A percentile compares a stretch with the other conserved stretches of the same genome.
These are phyloP conservation scores for Pachyseris speciosa DNA, from an alignment of 64 coral and sea anemone species.

Conservation along the genomic window DNA sequence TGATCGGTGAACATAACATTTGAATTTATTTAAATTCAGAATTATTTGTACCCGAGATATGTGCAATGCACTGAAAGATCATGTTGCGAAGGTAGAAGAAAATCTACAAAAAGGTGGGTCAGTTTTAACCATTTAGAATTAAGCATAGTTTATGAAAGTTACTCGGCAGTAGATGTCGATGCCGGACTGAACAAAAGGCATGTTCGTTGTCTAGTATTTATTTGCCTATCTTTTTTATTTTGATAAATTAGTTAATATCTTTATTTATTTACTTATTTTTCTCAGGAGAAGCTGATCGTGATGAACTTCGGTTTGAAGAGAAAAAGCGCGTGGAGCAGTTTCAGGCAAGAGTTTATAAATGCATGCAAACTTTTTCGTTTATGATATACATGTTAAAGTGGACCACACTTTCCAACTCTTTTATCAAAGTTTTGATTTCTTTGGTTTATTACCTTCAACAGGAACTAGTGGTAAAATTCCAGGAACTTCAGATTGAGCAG, in stretches of 20 bases:
- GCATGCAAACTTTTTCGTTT: not conserved
- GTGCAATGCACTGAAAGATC: slow-evolving; percentile 94
- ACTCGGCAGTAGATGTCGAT: no score
- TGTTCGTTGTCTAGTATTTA: no score
- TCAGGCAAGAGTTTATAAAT: slow-evolving; percentile 52
- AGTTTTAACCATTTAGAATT: no score
- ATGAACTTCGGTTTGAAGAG: slow-evolving; percentile 85
- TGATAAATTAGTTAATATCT: no score
- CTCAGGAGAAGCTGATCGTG: slow-evolving; percentile 89
- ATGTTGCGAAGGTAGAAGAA: slow-evolving; percentile 75
- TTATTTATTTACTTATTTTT: slow-evolving; percentile 4
- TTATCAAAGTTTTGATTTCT: not conserved
- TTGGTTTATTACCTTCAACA: slow-evolving; percentile 12
- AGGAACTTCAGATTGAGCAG: slow-evolving; percentile 92
- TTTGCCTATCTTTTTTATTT: no score
- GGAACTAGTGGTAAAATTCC: slow-evolving; percentile 97
- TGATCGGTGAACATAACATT: no score
- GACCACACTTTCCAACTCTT: no score
- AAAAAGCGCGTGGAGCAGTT: slow-evolving; percentile 87
- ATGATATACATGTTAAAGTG: not conserved
- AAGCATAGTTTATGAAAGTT: no score
- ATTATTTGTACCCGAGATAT: slow-evolving; percentile 80
- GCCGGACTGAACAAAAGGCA: no score
- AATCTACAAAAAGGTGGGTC: slow-evolving; percentile 75
- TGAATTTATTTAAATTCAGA: slow-evolving; percentile 21